Base-by-base conservation (phyloP, 2,888 invertebrate genomes). In the Hanleya hanleyi region DNA sequence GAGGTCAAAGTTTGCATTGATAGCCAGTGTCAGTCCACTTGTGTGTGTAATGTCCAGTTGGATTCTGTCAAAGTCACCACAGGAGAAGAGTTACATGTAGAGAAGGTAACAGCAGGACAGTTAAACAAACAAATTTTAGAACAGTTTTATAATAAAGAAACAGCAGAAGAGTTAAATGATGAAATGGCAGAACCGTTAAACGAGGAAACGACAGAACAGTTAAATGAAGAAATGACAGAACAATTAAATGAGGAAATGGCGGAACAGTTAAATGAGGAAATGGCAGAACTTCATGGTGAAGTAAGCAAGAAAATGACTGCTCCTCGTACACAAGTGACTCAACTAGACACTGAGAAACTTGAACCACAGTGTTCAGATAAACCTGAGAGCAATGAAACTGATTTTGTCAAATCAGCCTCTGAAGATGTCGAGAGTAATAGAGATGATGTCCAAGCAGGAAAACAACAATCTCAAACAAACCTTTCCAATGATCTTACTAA, bases 171-270 rank as follows among this genome's bases (percentile, higher is more conserved):
- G n/a, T n/a, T n/a, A n/a, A n/a, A n/a, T n/a, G 78, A 92, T 32
- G 88, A 90, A 67, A 83, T 87, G 67, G 91, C 87, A 7, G 66
- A 38, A 61, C 86, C 83, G 71, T 77, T 76, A 26, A 91, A 81
- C 81, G 92, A 86, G 84, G 93, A 90, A 85, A 87, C 71, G 32
- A 90, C 93, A 0, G 92, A 91, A 81, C 88, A n/a, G n/a, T n/a
- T n/a, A n/a, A n/a, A n/a, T n/a, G n/a, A n/a, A n/a, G n/a, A n/a
- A n/a, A n/a, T n/a, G n/a, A n/a, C n/a, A n/a, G n/a, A n/a, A n/a
- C n/a, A n/a, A n/a, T n/a, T n/a, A n/a, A n/a, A n/a, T n/a, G n/a
- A n/a, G n/a, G n/a, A n/a, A n/a, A n/a, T n/a, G n/a, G n/a, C n/a
- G n/a, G n/a, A n/a, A n/a, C n/a, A n/a, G n/a, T n/a, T 76, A 26